These are phyloP conservation scores for Myotis brandtii DNA, from an alignment of 2,113 vertebrate genomes.

Conservation along the genomic window DNA sequence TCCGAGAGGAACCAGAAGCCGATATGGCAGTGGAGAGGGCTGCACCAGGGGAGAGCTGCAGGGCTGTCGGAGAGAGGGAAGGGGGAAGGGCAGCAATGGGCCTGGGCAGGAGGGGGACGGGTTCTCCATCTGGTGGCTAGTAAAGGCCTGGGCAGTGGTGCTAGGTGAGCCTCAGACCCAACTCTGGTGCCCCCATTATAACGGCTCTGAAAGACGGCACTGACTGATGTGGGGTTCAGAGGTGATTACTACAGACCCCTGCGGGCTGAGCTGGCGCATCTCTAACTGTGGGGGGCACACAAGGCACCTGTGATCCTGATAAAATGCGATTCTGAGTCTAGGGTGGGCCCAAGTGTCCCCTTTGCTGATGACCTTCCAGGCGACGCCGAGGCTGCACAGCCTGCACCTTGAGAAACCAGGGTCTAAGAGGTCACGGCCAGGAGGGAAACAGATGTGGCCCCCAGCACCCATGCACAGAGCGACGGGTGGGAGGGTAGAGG, in stretches of 20 bases:
- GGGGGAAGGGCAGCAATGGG: not conserved
- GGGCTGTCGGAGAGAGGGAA: not conserved
- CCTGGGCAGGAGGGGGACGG: not conserved
- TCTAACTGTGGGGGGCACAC: not conserved
- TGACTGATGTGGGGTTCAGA: not conserved
- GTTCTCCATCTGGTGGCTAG: not conserved
- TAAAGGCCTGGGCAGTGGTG: not conserved
- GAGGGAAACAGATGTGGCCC: not conserved
- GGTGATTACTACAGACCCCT: not conserved
- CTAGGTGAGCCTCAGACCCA: not conserved
- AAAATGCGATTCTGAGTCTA: not conserved
- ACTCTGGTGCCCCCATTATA: not conserved
- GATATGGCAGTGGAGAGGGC: not conserved
- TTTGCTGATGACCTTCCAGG: not conserved
- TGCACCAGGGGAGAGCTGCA: not conserved
- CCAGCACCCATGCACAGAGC: not conserved
- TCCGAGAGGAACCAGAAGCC: not conserved
- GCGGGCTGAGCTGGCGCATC: not conserved
- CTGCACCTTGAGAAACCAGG: not conserved
- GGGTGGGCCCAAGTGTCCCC: not conserved
- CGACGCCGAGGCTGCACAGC: not conserved
- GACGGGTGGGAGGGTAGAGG: not conserved
- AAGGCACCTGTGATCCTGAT: not conserved
- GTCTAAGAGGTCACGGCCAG: not conserved
- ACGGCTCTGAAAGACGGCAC: not conserved